Conservation (phyloP, 2,888 invertebrate genomes). For the Drosophila buzzatii region DNA sequence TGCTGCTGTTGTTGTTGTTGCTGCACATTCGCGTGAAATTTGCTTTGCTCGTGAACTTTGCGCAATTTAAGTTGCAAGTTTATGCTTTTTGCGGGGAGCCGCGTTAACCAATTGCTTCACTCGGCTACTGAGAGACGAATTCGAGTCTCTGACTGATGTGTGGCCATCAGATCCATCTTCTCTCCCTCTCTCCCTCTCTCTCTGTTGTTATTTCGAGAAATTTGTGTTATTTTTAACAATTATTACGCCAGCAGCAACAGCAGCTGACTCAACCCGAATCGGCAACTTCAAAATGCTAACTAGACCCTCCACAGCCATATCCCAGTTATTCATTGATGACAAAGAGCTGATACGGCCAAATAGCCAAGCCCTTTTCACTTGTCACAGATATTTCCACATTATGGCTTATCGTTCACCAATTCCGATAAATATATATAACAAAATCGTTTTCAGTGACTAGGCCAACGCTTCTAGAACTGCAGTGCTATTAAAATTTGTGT, state of each 20-base stretch:
- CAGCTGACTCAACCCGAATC: constrained; percentile 46
- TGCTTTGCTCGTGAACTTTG: constrained; percentile 75
- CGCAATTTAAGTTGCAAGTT: constrained; percentile 60
- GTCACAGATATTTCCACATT: constrained; percentile 14
- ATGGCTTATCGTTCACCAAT: constrained; percentile 31
- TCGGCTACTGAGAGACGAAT: constrained; percentile 34
- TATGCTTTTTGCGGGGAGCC: constrained; percentile 28
- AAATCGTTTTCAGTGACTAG: constrained; percentile 5
- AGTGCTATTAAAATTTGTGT: neutral
- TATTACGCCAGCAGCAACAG: constrained; percentile 30
- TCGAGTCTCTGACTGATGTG: constrained; percentile 61
- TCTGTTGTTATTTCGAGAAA: constrained; percentile 31
- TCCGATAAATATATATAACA: neutral
- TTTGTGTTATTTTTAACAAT: constrained; percentile 44
- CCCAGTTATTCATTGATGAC: constrained; percentile 60
- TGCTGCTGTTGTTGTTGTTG: constrained; percentile 30
- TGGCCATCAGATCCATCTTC: constrained; percentile 33
- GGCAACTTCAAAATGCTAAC: constrained; percentile 51
- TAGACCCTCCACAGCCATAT: neutral
- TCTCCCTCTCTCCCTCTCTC: neutral
- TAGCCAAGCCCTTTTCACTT: constrained; percentile 44
- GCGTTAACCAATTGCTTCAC: constrained; percentile 46
- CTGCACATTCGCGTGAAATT: constrained; percentile 76
- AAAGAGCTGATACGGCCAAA: constrained; percentile 48
- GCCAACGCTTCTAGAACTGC: neutral